Base-by-base conservation (phyloP, 2,797 vertebrate species). In the Nyctibius grandis region DNA sequence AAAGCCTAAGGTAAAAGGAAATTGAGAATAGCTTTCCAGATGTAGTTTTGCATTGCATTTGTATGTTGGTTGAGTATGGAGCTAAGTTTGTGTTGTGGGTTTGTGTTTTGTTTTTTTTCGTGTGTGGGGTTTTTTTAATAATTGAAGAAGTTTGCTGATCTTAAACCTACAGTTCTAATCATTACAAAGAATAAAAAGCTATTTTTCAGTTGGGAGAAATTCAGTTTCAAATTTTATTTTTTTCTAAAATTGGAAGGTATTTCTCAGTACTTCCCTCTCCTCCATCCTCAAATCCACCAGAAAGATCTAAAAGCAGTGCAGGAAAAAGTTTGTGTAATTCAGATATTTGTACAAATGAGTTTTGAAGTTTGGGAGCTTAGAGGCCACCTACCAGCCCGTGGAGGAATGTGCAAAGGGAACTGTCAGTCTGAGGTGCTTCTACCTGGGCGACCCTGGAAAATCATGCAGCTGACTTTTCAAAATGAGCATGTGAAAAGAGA, bases 401-500 rank as follows among this genome's bases (percentile, higher is more conserved):
- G 28, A 79, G 60, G 11, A 21, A 1, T 7, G 12, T 5, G 1
- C 54, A 31, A 8, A 33, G 67, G 33, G 61, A n/a, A 67, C 17
- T 0, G 0, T 56, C 23, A 1, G 8, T 60, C 80, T 59, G 36
- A 69, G 65, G n/a, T 0, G 1, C 20, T 53, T 57, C 48, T 81
- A 20, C 57, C 11, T 76, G 38, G 10, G 3, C 9, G 26, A 47
- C 31, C 53, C 31, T 45, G 48, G 45, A 28, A 38, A 40, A 12
- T 42, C 63, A n/a, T 1, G 0, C 56, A 74, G 15, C 31, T 86
- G 69, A 11, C 25, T 68, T 36, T 26, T 42, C 36, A 22, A 44
- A 22, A 36, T 69, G 8, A 28, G 21, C 1, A 1, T 45, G 8
- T 48, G 40, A 34, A 60, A 45, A 51, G 47, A 73, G 34, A 54